Conservation (phyloP, 2,113 vertebrate species). For the Cathartes aura region DNA sequence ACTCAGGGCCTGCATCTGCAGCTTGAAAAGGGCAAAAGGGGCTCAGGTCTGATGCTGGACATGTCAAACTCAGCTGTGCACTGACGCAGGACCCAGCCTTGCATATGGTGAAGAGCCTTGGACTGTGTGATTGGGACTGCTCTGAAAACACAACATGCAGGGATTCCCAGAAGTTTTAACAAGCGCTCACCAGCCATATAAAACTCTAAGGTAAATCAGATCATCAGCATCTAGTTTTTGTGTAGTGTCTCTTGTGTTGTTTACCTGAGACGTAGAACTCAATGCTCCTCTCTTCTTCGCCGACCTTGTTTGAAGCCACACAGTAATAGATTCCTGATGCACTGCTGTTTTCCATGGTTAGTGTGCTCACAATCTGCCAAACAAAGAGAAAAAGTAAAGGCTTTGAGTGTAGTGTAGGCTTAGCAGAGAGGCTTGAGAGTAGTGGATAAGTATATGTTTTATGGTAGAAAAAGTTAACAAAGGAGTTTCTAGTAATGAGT, state of each 20-base stretch:
- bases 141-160: not conserved
- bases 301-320: slow-evolving; percentile 76
- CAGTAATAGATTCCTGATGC: slow-evolving; percentile 83
- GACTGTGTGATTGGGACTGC: not conserved
- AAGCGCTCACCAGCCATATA: accelerated
- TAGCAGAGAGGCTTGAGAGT: not conserved
- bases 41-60: not conserved
- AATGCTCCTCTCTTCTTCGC: slow-evolving; percentile 55
- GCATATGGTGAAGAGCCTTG: not conserved
- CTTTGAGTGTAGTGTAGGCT: not conserved
- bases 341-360: slow-evolving; percentile 73
- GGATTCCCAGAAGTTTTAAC: accelerated
- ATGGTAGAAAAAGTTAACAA: not conserved
- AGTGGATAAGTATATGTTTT: not conserved
- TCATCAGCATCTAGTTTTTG: not conserved
- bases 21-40: not conserved
- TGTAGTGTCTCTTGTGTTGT: not conserved
- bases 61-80: not conserved
- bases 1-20: not conserved
- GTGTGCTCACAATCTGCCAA: slow-evolving; percentile 79
- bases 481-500: not conserved
- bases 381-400: not conserved
- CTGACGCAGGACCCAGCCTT: not conserved
- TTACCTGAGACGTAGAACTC: slow-evolving; percentile 87
- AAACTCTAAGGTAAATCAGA: accelerated